These are phyloP conservation scores for Columba livia DNA, from an alignment of 2,113 vertebrate species.

Conservation along the genomic window DNA sequence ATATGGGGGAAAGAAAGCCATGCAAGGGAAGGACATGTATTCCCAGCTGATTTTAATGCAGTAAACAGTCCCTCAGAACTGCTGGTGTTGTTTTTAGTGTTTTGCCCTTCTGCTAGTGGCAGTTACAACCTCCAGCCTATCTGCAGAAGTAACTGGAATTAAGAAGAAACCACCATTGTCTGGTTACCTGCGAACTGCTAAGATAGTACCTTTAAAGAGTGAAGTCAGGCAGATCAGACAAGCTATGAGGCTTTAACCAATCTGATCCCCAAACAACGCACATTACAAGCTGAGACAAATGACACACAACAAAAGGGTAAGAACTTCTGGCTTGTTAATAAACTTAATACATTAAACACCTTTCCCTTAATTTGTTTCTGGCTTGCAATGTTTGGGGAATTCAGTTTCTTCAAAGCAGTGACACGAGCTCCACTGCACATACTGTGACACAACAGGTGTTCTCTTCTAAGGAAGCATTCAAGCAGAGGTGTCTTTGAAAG, in stretches of 20 bases:
- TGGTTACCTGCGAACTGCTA: background rate
- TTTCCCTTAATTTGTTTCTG: slow-evolving; percentile 49
- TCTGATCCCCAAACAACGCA: background rate
- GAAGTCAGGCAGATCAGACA: background rate
- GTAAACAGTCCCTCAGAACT: background rate
- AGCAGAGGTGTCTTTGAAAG: slow-evolving; percentile 51
- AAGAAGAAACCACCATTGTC: background rate
- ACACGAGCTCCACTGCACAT: slow-evolving; percentile 28
- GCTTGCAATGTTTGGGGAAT: slow-evolving; percentile 44
- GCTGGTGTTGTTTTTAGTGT: background rate
- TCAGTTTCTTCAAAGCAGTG: slow-evolving; percentile 51
- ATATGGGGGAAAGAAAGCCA: background rate
- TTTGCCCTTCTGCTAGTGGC: background rate
- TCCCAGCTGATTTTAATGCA: background rate
- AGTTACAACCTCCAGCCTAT: background rate
- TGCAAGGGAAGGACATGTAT: background rate
- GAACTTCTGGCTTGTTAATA: background rate
- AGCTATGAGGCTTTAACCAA: background rate
- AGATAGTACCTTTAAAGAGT: background rate
- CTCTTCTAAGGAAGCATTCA: slow-evolving; percentile 62
- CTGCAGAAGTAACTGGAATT: background rate
- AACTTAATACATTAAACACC: slow-evolving; percentile 32
- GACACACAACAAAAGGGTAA: background rate
- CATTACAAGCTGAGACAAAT: background rate
- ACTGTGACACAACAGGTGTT: slow-evolving; percentile 32